A percentile compares a stretch with the other conserved stretches of the same genome.
phyloP scores from a whole-genome alignment of 1,140 invertebrate species.

The Brachionus paranguensis region DNA sequence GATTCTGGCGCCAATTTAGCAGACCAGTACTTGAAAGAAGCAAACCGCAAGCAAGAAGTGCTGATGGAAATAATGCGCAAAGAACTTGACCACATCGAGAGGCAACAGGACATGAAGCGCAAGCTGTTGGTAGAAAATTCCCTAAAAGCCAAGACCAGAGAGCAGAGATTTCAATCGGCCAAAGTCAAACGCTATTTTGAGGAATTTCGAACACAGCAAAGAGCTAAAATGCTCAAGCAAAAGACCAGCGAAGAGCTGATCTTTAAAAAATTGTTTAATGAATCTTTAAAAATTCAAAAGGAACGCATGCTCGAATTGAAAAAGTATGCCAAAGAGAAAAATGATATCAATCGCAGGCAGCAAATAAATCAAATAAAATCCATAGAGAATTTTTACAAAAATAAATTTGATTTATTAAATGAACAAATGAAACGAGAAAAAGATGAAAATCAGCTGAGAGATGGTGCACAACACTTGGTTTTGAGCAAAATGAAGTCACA shows the following conservation, averaged over 20 bases:
- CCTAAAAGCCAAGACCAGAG: conserved; percentile 47
- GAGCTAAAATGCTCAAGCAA: conserved; percentile 52
- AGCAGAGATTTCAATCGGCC: conserved; percentile 50
- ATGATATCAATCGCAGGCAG: conserved; percentile 44
- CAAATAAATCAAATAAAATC: conserved; percentile 52
- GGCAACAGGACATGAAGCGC: conserved; percentile 41
- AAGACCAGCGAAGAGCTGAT: conserved; percentile 53
- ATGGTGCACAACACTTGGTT: conserved; percentile 44
- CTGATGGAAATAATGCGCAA: conserved; percentile 52
- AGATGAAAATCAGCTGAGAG: background rate
- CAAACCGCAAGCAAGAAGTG: conserved; percentile 49
- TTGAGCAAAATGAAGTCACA: conserved; percentile 51
- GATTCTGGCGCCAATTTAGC: conserved; percentile 45
- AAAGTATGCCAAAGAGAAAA: conserved; percentile 52
- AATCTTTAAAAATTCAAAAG: conserved; percentile 53
- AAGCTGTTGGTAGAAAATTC: background rate
- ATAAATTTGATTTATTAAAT: conserved; percentile 31
- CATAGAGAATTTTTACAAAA: conserved; percentile 49
- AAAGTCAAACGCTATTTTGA: conserved; percentile 51
- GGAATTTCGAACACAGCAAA: conserved; percentile 50
- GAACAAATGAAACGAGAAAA: conserved; percentile 25
- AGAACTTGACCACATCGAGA: conserved; percentile 48
- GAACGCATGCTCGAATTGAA: conserved; percentile 51
- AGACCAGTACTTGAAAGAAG: conserved; percentile 48
- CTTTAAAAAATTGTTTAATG: conserved; percentile 52